These are phyloP conservation scores for Gobius niger DNA, from an alignment of 2,113 vertebrate species.

Conservation along the genomic window DNA sequence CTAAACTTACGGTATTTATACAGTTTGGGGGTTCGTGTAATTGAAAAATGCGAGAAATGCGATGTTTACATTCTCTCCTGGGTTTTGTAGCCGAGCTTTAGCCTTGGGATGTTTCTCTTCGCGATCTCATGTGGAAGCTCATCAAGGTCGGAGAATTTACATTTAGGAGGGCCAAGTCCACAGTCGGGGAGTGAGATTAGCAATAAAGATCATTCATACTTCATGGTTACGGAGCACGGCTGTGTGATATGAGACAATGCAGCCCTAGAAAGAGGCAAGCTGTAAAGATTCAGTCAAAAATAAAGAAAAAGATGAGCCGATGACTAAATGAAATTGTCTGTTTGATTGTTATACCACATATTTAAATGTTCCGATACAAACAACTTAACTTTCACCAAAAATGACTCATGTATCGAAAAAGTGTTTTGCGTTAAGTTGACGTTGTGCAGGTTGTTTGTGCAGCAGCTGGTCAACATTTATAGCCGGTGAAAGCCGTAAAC, in stretches of 20 bases:
- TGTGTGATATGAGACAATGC: too few species aligned
- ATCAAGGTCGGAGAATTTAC: conserved; percentile 6
- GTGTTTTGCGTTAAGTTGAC: conserved; percentile 21
- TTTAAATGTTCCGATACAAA: not conserved
- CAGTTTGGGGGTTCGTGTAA: conserved; percentile 2
- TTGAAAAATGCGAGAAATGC: conserved; percentile 7
- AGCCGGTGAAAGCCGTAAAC: conserved; percentile 36
- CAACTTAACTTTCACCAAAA: not conserved
- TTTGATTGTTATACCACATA: too few species aligned
- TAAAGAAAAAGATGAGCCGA: too few species aligned
- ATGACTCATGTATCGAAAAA: not conserved
- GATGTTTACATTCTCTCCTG: conserved; percentile 15
- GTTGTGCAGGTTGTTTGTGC: conserved; percentile 20
- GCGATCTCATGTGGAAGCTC: not conserved
- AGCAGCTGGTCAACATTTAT: conserved; percentile 53
- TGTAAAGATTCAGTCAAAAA: too few species aligned
- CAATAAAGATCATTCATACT: not conserved
- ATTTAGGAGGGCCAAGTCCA: not conserved
- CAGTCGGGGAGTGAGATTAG: not conserved
- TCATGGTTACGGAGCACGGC: not conserved
- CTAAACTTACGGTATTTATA: not conserved
- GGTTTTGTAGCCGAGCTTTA: not conserved
- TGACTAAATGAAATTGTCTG: too few species aligned
- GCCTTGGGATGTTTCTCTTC: conserved; percentile 8
- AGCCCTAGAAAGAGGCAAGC: too few species aligned